These are phyloP conservation scores for Cosmia trapezina DNA, from an alignment of 2,888 invertebrate species.

Conservation along the genomic window DNA sequence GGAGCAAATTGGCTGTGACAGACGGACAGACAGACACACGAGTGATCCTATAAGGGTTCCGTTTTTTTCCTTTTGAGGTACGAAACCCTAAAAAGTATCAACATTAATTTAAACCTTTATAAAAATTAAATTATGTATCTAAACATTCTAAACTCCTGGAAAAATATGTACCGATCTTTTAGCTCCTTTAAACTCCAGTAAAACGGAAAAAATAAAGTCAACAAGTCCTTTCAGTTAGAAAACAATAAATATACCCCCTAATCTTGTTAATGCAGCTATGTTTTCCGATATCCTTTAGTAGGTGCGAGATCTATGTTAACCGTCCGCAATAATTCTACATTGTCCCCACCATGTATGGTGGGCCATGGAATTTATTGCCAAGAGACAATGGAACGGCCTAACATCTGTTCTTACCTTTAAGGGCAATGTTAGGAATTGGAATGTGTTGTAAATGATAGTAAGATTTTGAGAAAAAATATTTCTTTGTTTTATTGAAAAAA, in stretches of 20 bases:
- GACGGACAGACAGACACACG: too few species aligned
- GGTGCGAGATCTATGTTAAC: slow-evolving; percentile 64
- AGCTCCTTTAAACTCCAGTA: not conserved
- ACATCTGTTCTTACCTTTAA: slow-evolving; percentile 66
- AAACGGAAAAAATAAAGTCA: not conserved
- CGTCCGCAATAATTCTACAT: slow-evolving; percentile 65
- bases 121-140: too few species aligned
- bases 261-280: slow-evolving; percentile 57
- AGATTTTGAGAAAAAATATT: too few species aligned
- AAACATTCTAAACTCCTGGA: not conserved
- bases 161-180: not conserved
- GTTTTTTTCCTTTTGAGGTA: too few species aligned
- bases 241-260: slow-evolving; percentile 47
- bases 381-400: slow-evolving; percentile 64
- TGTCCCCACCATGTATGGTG: slow-evolving; percentile 62
- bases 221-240: slow-evolving; percentile 19
- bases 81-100: too few species aligned
- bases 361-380: slow-evolving; percentile 65
- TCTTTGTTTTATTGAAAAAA: too few species aligned
- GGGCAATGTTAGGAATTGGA: slow-evolving; percentile 48
- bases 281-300: slow-evolving; percentile 43
- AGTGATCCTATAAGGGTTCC: too few species aligned
- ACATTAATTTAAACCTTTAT: too few species aligned
- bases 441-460: slow-evolving; percentile 24
- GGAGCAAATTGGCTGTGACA: too few species aligned